A percentile compares a stretch with the other conserved stretches of the same genome.
phyloP scores from a whole-genome alignment of 2,797 vertebrate species.

The Hypotaenidia philippensis region DNA sequence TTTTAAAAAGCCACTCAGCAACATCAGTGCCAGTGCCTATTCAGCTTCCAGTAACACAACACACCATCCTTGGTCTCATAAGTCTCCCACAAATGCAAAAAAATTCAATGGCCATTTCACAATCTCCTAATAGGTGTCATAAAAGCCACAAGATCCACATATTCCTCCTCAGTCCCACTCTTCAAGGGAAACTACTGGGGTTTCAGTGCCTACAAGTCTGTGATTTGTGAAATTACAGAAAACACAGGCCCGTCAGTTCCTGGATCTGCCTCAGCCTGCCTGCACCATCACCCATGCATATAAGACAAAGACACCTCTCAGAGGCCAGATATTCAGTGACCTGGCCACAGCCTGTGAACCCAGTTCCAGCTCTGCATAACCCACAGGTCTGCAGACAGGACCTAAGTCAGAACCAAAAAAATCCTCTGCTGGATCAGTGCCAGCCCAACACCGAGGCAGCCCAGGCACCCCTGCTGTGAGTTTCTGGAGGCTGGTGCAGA shows the following conservation, averaged over 20 bases:
- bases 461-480: neutral
- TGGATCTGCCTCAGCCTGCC: neutral
- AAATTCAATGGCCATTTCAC: conserved; percentile 34
- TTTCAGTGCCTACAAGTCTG: neutral
- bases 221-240: neutral
- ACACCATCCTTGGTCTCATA: neutral
- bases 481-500: neutral
- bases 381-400: neutral
- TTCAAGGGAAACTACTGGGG: neutral
- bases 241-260: neutral
- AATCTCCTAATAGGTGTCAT: neutral
- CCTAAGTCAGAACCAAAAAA: neutral
- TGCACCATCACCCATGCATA: rapidly evolving
- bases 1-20: neutral
- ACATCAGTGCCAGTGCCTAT: neutral
- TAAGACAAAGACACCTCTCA: neutral
- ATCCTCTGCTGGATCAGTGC: neutral
- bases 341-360: rapidly evolving
- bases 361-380: neutral
- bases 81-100: neutral
- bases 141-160: neutral
- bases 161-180: neutral
- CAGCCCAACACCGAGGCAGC: neutral
- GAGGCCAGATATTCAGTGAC: neutral
- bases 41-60: neutral